Conservation (phyloP, 1,140 invertebrate species). For the Atta texana region DNA sequence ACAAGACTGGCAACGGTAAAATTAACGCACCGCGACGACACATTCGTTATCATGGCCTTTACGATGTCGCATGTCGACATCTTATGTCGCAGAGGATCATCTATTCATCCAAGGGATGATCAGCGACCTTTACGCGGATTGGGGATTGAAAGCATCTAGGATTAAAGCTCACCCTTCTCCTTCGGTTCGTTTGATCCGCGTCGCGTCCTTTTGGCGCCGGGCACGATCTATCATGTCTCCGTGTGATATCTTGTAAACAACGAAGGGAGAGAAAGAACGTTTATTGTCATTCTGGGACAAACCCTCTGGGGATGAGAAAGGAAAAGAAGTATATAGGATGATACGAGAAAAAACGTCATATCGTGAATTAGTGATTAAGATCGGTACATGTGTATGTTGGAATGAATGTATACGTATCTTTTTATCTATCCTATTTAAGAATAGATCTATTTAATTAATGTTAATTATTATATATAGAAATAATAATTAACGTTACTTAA, state of each 20-base stretch:
- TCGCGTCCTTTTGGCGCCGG: conserved; percentile 79
- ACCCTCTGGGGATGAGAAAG: neutral
- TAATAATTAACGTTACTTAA: neutral
- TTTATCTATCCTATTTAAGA: neutral
- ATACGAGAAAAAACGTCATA: neutral
- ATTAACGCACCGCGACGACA: conserved; percentile 40
- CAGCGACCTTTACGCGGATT: conserved; percentile 39
- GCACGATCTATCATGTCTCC: conserved; percentile 78
- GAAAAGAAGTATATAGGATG: neutral
- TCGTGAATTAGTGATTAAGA: conserved; percentile 7
- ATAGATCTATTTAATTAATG: neutral
- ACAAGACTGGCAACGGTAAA: conserved; percentile 32
- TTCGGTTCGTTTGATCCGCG: conserved; percentile 71
- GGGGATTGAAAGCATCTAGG: conserved; percentile 12
- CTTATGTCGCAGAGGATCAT: conserved; percentile 3
- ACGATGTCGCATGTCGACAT: conserved; percentile 37
- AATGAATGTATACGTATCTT: neutral
- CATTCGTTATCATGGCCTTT: conserved; percentile 31
- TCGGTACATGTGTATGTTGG: neutral
- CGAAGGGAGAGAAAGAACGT: conserved; percentile 14
- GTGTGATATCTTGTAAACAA: conserved; percentile 74
- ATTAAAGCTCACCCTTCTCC: conserved; percentile 56
- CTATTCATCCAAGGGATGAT: conserved; percentile 34
- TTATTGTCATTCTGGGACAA: conserved; percentile 44
- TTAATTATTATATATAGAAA: neutral